phyloP scores from a whole-genome alignment of 2,113 vertebrate genomes.

The Jacana jacana region DNA sequence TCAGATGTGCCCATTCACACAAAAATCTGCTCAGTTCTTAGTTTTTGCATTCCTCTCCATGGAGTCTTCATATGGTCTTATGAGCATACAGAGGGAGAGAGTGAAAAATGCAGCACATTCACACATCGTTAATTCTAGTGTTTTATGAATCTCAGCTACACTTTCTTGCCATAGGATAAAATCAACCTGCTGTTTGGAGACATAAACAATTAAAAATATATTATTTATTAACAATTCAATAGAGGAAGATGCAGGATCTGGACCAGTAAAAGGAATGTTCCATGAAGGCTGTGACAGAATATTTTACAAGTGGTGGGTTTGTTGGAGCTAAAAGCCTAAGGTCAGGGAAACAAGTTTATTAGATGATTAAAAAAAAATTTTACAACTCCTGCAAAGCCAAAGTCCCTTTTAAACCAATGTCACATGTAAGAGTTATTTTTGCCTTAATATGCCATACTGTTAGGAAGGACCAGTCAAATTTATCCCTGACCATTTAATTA shows the following conservation, averaged over 20 bases:
- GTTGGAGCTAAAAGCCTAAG: background rate
- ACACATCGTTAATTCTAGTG: background rate
- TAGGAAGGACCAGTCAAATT: background rate
- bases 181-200: background rate
- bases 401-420: background rate
- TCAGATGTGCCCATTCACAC: background rate
- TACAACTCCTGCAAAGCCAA: background rate
- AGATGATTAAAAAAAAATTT: background rate
- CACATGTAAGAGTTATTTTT: background rate
- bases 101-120: background rate
- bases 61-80: background rate
- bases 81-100: background rate
- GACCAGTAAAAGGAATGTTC: background rate
- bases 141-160: background rate
- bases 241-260: background rate
- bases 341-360: background rate
- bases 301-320: background rate
- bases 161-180: background rate
- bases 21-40: background rate
- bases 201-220: background rate
- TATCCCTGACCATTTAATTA: background rate
- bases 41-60: background rate
- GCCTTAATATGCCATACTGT: background rate
- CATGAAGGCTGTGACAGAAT: background rate
- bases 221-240: conserved; percentile 13